Percentiles rank a stretch among this genome's conserved stretches.
Evolutionary conservation across 2,113 vertebrate genomes (phyloP).

Genomic region (Takifugu flavidus): DNA sequence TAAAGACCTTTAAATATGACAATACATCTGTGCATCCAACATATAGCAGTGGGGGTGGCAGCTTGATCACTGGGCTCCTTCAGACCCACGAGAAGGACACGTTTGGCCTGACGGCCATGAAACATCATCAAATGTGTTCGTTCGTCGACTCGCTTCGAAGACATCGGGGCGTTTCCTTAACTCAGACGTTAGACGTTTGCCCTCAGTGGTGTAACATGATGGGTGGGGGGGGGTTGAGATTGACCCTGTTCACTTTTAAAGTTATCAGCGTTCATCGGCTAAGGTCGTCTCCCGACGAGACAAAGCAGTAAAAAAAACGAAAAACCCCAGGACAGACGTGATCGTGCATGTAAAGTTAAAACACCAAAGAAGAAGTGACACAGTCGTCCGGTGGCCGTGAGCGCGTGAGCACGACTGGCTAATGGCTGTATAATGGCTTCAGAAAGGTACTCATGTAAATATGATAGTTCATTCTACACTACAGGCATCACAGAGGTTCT

Average conservation of each 20-base stretch:
- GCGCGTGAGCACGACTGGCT: constrained; percentile 48
- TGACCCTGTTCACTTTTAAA: constrained; percentile 29
- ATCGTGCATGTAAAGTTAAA: constrained; percentile 33
- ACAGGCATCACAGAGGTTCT: constrained; percentile 62
- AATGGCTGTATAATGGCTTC: constrained; percentile 64
- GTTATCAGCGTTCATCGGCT: constrained; percentile 27
- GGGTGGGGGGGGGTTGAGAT: constrained; percentile 30
- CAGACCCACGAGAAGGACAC: constrained; percentile 22
- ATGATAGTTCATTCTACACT: constrained; percentile 67
- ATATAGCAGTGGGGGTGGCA: constrained; percentile 46
- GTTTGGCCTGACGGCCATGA: constrained; percentile 31
- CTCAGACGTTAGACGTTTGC: constrained; percentile 17
- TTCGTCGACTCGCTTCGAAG: constrained; percentile 16
- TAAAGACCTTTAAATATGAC: constrained; percentile 50
- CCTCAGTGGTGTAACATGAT: constrained; percentile 7
- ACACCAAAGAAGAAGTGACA: constrained; percentile 22
- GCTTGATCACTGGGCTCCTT: constrained; percentile 16
- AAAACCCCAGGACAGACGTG: constrained; percentile 37
- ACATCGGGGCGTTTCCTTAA: constrained; percentile 9
- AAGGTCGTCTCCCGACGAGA: constrained; percentile 46
- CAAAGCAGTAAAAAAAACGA: constrained; percentile 54
- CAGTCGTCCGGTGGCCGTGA: constrained; percentile 51
- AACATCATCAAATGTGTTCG: constrained; percentile 31
- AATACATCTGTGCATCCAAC: constrained; percentile 55
- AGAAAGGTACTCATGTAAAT: constrained; percentile 64